phyloP scores from a whole-genome alignment of 2,888 invertebrate genomes.

The Pachymerium ferrugineum region DNA sequence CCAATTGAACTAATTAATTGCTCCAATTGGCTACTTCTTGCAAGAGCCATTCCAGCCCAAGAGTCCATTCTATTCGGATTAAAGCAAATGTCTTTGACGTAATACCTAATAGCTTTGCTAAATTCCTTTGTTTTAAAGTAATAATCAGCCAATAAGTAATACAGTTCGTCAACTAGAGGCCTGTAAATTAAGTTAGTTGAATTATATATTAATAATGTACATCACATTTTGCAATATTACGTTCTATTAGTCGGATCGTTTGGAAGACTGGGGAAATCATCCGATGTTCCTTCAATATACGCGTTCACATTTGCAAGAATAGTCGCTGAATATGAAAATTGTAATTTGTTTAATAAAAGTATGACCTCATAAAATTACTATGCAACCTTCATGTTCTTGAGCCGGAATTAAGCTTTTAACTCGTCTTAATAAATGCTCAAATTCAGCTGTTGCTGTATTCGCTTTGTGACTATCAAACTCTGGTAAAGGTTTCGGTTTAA shows the following conservation, averaged over 20 bases:
- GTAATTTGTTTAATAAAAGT: not conserved
- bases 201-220: no score
- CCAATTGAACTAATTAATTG: conserved; percentile 67
- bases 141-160: conserved; percentile 86
- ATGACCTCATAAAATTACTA: no score
- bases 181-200: no score
- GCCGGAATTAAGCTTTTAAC: conserved; percentile 38
- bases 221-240: not conserved
- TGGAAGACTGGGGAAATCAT: conserved; percentile 51
- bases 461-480: conserved; percentile 69
- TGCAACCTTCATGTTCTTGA: not conserved
- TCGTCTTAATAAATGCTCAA: conserved; percentile 45
- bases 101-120: conserved; percentile 69
- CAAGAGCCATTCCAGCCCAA: conserved; percentile 84
- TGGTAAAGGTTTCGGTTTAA: conserved; percentile 70
- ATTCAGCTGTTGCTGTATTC: conserved; percentile 74
- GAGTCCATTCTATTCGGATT: conserved; percentile 77
- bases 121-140: conserved; percentile 81
- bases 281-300: conserved; percentile 60
- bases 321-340: not conserved
- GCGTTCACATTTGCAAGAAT: conserved; percentile 31
- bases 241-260: not conserved
- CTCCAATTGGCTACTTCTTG: conserved; percentile 61
- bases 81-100: conserved; percentile 73
- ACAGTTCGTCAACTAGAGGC: conserved; percentile 58